Percentiles rank a stretch among this genome's conserved stretches.
These are phyloP conservation scores for Protobothrops mucrosquamatus DNA, from an alignment of 2,113 vertebrate species.

Conservation along the genomic window DNA sequence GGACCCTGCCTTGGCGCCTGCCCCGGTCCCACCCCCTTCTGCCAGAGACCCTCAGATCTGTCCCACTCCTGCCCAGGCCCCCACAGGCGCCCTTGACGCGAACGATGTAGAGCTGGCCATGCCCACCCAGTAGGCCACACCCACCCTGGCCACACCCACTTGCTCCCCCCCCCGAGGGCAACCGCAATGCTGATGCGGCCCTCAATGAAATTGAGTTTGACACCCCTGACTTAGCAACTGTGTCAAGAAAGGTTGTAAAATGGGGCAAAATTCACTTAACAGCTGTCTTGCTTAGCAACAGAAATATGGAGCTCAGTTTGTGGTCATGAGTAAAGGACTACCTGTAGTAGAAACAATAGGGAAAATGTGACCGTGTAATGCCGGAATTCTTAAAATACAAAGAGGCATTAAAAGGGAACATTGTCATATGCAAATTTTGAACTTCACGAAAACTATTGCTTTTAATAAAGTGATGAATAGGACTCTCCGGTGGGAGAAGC, in stretches of 20 bases:
- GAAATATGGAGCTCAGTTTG: background rate
- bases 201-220: no score
- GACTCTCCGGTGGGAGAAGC: background rate
- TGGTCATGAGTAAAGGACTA: background rate
- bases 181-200: no score
- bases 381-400: background rate
- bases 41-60: no score
- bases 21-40: no score
- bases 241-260: background rate
- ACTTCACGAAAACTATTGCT: background rate
- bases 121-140: no score
- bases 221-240: background rate
- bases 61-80: no score
- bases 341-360: background rate
- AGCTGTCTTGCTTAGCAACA: background rate
- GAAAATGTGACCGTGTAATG: background rate
- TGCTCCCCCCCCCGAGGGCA: no score
- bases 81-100: no score
- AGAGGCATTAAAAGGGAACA: background rate
- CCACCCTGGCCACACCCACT: no score
- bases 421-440: background rate
- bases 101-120: no score
- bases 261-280: background rate
- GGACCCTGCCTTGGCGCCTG: no score
- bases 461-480: background rate